These are phyloP conservation scores for Pandemis corylana DNA, from an alignment of 2,888 invertebrate species.

Conservation along the genomic window DNA sequence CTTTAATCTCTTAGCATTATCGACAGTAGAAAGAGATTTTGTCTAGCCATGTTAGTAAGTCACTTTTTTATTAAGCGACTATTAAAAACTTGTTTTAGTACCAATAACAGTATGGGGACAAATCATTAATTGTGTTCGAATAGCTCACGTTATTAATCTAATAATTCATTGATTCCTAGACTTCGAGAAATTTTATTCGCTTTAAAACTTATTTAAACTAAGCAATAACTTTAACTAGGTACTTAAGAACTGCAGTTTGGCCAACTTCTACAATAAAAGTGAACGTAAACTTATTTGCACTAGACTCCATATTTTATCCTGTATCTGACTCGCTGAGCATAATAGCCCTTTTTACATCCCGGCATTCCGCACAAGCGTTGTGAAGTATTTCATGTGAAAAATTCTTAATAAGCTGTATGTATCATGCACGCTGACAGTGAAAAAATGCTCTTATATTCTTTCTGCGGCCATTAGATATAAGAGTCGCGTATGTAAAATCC, in stretches of 20 bases:
- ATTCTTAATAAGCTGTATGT: slow-evolving; percentile 4
- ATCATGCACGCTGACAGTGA: slow-evolving; percentile 13
- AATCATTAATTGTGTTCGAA: too few species aligned
- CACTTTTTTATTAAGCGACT: too few species aligned
- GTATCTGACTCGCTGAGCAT: slow-evolving; percentile 4
- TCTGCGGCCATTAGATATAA: slow-evolving; percentile 1
- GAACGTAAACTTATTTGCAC: neutral
- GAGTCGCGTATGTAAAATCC: slow-evolving; percentile 7
- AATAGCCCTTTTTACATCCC: slow-evolving; percentile 13
- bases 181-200: neutral
- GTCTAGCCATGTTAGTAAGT: too few species aligned
- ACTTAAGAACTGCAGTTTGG: neutral
- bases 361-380: slow-evolving; percentile 13
- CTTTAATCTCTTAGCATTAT: too few species aligned
- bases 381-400: slow-evolving; percentile 26
- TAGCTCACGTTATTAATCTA: too few species aligned
- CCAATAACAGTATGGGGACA: too few species aligned
- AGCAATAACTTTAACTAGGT: neutral
- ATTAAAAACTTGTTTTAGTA: too few species aligned
- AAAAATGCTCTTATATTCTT: slow-evolving; percentile 11
- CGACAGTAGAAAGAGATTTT: too few species aligned
- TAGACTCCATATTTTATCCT: slow-evolving; percentile 16
- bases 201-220: neutral
- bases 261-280: neutral
- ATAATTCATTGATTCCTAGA: too few species aligned